Percentiles rank a stretch among this genome's conserved stretches.
These are phyloP conservation scores for Neotoma lepida DNA, from an alignment of 2,113 vertebrate species.

Conservation along the genomic window DNA sequence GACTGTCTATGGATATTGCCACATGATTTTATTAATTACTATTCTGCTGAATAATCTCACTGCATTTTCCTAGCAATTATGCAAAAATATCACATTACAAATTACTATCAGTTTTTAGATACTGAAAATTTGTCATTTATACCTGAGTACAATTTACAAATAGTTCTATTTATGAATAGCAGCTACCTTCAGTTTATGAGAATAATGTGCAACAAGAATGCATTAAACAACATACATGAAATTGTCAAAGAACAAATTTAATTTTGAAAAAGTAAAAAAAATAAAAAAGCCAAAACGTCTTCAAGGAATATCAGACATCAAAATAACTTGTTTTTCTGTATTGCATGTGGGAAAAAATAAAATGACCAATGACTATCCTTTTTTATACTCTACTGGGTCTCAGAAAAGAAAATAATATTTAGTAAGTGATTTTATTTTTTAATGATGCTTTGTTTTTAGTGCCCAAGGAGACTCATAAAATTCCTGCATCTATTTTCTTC, in stretches of 20 bases:
- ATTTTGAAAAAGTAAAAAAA: neutral
- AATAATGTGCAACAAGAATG: neutral
- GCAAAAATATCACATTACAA: neutral
- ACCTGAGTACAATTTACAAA: neutral
- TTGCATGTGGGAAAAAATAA: constrained; percentile 54
- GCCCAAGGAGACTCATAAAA: constrained; percentile 62
- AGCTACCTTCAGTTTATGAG: neutral
- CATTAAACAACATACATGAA: neutral
- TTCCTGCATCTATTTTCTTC: constrained; percentile 45
- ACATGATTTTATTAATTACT: neutral
- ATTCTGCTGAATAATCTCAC: neutral
- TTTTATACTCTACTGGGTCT: constrained; percentile 41
- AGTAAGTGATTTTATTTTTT: neutral
- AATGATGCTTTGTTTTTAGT: constrained; percentile 65
- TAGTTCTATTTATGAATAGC: constrained; percentile 42
- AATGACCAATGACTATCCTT: constrained; percentile 20
- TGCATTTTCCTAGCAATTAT: neutral
- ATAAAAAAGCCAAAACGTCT: neutral
- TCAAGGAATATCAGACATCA: constrained; percentile 16
- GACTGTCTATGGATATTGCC: neutral
- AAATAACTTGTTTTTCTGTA: neutral
- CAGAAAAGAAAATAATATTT: constrained; percentile 37
- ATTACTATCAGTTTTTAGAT: neutral
- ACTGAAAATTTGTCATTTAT: constrained; percentile 48
- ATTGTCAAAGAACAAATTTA: neutral